Evolutionary conservation across 2,888 invertebrate genomes (phyloP), one percentile per base, ranked within the genome.

Genomic region (Brassicogethes aeneus): DNA sequence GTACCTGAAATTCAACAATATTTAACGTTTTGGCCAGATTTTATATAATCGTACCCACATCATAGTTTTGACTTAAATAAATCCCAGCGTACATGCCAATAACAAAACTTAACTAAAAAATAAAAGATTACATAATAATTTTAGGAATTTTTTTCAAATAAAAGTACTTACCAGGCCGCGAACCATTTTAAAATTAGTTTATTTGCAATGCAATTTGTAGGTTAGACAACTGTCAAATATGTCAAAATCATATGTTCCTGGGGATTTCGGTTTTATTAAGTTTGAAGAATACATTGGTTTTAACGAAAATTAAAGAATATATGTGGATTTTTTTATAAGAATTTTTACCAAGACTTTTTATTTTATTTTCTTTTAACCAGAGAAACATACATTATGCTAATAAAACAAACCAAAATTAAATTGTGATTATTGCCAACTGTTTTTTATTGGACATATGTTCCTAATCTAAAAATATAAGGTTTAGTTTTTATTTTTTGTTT

Each of bases 51-150:
- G 16, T 42, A 58, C 65, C 64, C 72, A 84, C 84, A 72, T 84
- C 74, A 69, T 84, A 85, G 66, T 85, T 84, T 71, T 86, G 86
- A 53, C 76, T 75, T 50, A 83, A 53, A 59, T 83, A 86, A 40
- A 86, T 74, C 17, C 86, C 86, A 34, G 81, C 70, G 61, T 86
- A 86, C 17, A 85, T 60, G 15, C 86, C 86, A 45, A 77, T 56
- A 13, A 80, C 71, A 61, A 85, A 80, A 39, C 79, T 75, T 39
- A 84, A 55, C 85, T 85, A 67, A 45, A 78, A 77, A 56, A 40
- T 52, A 57, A 48, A 56, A 61, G 54, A 61, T 13, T 33, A 15
- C 37, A 34, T 39, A 32, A 13, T 41, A 16, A 39, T 44, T 10
- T 5, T 39, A 34, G 30, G 16, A 41, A 23, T 31, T 41, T n/a